phyloP scores from a whole-genome alignment of 1,140 invertebrate species.

The Cyclina sinensis region DNA sequence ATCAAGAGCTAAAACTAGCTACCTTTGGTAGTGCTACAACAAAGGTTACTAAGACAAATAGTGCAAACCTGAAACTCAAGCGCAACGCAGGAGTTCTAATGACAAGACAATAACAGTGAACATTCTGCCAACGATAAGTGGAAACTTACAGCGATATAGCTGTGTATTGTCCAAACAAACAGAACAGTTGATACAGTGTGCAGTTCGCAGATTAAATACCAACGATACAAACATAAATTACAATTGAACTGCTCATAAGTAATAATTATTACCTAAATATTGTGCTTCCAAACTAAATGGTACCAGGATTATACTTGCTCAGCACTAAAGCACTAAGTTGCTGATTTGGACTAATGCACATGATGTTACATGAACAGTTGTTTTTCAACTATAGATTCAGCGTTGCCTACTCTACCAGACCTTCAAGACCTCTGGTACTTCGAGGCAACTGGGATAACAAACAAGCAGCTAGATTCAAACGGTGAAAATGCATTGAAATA shows the following conservation, averaged over 20 bases:
- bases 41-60: constrained; percentile 18
- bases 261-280: constrained; percentile 13
- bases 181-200: not conserved
- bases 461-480: not conserved
- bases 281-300: not conserved
- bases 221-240: not conserved
- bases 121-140: constrained; percentile 19
- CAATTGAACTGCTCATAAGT: not conserved
- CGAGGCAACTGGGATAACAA: constrained; percentile 3
- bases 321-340: not conserved
- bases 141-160: not conserved
- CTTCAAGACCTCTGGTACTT: constrained; percentile 40
- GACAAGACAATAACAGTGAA: constrained; percentile 10
- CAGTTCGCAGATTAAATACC: constrained; percentile 25
- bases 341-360: constrained; percentile 30
- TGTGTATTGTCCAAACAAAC: not conserved
- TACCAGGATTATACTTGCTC: constrained; percentile 13
- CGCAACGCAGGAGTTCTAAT: not conserved
- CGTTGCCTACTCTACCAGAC: not conserved
- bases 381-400: not conserved
- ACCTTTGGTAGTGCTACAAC: not conserved
- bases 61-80: not conserved
- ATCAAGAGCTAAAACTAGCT: not conserved
- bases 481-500: not conserved
- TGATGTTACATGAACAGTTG: not conserved